These are phyloP conservation scores for Hydroisotoma schaefferi DNA, from an alignment of 2,888 invertebrate genomes.

Conservation along the genomic window DNA sequence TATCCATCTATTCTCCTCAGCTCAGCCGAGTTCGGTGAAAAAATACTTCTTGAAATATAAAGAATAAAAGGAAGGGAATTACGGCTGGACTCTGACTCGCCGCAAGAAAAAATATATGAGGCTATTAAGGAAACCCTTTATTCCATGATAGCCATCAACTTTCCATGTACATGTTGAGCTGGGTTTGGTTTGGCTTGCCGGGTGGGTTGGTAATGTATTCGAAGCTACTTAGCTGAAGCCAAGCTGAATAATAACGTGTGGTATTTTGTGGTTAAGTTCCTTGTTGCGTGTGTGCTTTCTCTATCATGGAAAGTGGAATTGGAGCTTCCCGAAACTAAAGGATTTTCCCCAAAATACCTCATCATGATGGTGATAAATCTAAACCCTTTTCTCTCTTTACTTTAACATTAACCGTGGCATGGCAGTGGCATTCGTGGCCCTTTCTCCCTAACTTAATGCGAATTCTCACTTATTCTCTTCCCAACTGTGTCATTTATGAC, in stretches of 20 bases:
- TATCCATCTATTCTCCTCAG: neutral
- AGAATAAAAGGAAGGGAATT: constrained; percentile 4
- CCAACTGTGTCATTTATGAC: too few species aligned
- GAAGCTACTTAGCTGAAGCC: constrained; percentile 12
- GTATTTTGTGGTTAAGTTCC: too few species aligned
- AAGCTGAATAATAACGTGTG: too few species aligned
- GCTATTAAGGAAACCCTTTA: constrained; percentile 46
- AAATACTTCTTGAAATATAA: neutral
- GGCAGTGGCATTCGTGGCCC: neutral
- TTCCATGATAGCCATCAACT: constrained; percentile 40
- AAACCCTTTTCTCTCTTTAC: constrained; percentile 20
- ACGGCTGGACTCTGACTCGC: constrained; percentile 7
- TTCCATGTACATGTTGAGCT: too few species aligned
- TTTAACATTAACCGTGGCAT: constrained; percentile 9
- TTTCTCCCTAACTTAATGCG: neutral
- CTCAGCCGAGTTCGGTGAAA: neutral
- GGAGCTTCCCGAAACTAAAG: neutral
- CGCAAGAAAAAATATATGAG: constrained; percentile 38
- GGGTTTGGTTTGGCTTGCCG: too few species aligned
- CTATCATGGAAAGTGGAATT: neutral
- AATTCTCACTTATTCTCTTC: too few species aligned
- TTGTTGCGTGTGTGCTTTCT: constrained; percentile 10
- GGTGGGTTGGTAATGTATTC: constrained; percentile 19
- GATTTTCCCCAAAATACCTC: constrained; percentile 42
- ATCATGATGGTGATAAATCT: constrained; percentile 44